Evolutionary conservation across 2,888 invertebrate genomes (phyloP).

Genomic region (Rhamnusium bicolor): DNA sequence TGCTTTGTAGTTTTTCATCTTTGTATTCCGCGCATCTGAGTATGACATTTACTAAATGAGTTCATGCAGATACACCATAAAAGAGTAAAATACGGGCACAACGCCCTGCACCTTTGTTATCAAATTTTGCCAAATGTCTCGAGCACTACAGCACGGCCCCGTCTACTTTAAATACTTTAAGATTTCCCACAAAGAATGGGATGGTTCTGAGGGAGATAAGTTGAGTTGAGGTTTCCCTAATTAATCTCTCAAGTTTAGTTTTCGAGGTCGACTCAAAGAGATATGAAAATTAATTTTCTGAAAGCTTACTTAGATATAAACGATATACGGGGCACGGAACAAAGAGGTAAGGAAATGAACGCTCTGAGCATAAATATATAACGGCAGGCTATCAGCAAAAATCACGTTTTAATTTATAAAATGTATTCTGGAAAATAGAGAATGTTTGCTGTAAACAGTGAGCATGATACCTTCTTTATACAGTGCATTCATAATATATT

Average conservation of each 20-base stretch:
- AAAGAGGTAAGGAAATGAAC: background rate
- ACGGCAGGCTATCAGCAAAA: background rate
- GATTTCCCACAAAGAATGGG: conserved; percentile 19
- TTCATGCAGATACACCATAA: conserved; percentile 15
- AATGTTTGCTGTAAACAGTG: too few species aligned
- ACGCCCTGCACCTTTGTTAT: conserved; percentile 32
- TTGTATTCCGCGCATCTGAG: conserved; percentile 9
- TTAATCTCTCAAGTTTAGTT: conserved; percentile 61
- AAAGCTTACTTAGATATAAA: conserved; percentile 44
- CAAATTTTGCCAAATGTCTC: conserved; percentile 31
- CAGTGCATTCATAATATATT: too few species aligned
- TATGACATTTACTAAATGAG: conserved; percentile 30
- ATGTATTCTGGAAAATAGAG: background rate
- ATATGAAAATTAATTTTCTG: conserved; percentile 63
- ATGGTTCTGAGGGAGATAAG: conserved; percentile 53
- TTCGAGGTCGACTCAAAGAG: conserved; percentile 59
- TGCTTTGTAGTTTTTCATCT: conserved; percentile 26
- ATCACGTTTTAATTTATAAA: background rate
- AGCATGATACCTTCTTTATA: too few species aligned
- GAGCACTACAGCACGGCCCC: background rate
- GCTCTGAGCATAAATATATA: background rate
- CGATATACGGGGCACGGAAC: conserved; percentile 5
- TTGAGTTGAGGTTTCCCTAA: conserved; percentile 57
- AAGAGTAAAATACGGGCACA: background rate
- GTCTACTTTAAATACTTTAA: conserved; percentile 11